Conservation (phyloP, 2,888 invertebrate species). For the Spatulosminthurus flaviceps region DNA sequence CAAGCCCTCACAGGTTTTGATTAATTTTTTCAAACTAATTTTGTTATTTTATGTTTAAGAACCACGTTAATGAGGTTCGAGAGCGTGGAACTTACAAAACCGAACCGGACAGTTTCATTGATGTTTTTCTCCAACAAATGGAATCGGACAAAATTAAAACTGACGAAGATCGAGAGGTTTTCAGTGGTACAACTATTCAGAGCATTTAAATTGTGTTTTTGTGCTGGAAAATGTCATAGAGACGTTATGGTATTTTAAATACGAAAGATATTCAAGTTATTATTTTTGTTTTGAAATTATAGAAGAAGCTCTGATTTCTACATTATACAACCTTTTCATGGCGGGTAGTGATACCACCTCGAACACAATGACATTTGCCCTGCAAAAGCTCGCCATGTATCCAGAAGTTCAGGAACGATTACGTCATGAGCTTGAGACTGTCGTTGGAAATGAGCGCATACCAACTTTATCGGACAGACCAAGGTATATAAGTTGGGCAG, state of each 20-base stretch:
- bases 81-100: background rate
- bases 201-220: too few species aligned
- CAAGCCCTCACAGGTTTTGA: background rate
- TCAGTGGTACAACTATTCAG: background rate
- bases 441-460: background rate
- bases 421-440: background rate
- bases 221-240: too few species aligned
- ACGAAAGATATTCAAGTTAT: too few species aligned
- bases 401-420: background rate
- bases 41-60: too few species aligned
- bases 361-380: background rate
- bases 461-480: background rate
- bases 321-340: background rate
- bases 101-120: background rate
- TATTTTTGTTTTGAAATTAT: background rate
- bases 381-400: background rate
- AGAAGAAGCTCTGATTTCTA: background rate
- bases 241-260: too few species aligned
- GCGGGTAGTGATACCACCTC: constrained; percentile 12
- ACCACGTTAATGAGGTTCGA: background rate
- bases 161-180: background rate
- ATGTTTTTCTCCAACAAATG: constrained; percentile 2
- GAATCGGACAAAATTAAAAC: background rate
- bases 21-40: background rate
- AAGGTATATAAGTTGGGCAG: too few species aligned